Evolutionary conservation across 2,797 vertebrate genomes (phyloP).

Genomic region (Limosa lapponica): DNA sequence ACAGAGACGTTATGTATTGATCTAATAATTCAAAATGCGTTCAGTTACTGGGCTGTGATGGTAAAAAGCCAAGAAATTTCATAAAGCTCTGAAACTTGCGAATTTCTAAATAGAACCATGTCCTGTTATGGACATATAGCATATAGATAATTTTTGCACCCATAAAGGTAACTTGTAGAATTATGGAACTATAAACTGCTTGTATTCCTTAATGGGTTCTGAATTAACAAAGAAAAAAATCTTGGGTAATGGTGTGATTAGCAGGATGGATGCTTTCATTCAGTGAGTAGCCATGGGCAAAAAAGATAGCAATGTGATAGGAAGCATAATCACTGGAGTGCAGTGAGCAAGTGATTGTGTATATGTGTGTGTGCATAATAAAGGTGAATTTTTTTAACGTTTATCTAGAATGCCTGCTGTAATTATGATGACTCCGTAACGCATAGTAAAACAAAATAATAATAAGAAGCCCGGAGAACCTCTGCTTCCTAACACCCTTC

Average conservation of each 20-base stretch:
- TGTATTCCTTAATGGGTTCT: not conserved
- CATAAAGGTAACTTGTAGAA: not conserved
- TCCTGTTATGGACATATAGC: not conserved
- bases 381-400: not conserved
- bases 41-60: not conserved
- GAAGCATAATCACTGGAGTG: not conserved
- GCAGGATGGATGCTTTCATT: not conserved
- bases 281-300: not conserved
- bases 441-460: not conserved
- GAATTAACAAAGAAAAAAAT: not conserved
- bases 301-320: not conserved
- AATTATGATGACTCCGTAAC: rapidly evolving
- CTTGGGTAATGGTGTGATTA: not conserved
- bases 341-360: not conserved
- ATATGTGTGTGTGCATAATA: not conserved
- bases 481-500: not conserved
- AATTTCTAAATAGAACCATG: not conserved
- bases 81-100: not conserved
- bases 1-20: not conserved
- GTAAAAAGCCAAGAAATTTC: not conserved
- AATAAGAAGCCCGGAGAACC: not conserved
- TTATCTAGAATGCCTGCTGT: not conserved
- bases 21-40: not conserved
- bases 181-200: not conserved
- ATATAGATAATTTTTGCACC: not conserved